A percentile compares a stretch with the other conserved stretches of the same genome.
Conservation (phyloP, 53 echinoderm and acorn worm species). For the Actinopyga echinites region DNA sequence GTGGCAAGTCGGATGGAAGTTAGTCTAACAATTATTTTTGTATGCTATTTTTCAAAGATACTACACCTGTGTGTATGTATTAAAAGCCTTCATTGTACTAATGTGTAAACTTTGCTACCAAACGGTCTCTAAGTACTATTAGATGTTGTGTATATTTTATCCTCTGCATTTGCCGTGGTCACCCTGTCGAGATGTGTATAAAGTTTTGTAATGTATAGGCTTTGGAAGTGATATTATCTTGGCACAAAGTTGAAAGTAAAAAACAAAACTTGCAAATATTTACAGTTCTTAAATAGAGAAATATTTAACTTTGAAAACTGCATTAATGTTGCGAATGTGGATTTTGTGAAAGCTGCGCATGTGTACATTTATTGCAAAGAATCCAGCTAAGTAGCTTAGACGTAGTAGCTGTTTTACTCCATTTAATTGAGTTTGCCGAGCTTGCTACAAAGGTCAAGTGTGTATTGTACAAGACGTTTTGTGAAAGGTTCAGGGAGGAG, state of each 20-base stretch:
- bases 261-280: too few relatives aligned
- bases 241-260: too few relatives aligned
- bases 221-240: too few relatives aligned
- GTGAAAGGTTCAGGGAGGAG: too few relatives aligned
- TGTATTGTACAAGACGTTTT: too few relatives aligned
- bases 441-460: background rate
- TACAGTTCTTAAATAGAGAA: too few relatives aligned
- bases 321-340: background rate
- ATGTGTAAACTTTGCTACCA: constrained; percentile 12
- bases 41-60: constrained; percentile 22
- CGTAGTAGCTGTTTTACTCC: background rate
- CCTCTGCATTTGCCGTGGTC: too few relatives aligned
- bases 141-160: background rate
- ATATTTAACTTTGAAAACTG: background rate
- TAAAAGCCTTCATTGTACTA: background rate
- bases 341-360: background rate
- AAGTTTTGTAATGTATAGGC: too few relatives aligned
- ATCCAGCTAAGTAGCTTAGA: background rate
- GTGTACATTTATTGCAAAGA: background rate
- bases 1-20: too few relatives aligned
- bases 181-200: too few relatives aligned
- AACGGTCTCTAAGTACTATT: background rate
- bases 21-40: constrained; percentile 2
- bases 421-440: background rate
- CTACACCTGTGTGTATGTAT: background rate